Evolutionary conservation across 2,888 invertebrate genomes (phyloP), one percentile per base, ranked within the genome.

Genomic region (Spicauda simplicius): DNA sequence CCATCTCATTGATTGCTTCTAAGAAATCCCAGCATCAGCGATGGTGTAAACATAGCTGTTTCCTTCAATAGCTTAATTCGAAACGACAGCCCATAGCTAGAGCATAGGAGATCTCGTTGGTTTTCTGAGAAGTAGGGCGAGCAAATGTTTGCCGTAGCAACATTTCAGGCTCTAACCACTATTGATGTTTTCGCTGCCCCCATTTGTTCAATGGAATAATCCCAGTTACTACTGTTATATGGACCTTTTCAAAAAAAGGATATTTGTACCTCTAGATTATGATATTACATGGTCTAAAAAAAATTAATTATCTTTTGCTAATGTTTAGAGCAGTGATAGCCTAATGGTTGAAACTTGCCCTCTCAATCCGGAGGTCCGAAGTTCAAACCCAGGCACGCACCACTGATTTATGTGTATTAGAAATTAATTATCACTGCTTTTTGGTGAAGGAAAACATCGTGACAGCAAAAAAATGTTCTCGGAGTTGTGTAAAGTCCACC

Each of bases 91-190:
- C 5, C 30, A 19, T 33, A 52, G 8, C 33, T 33, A 3, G 45
- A 10, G 6, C 25, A 52, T 52, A 25, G 41, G 25, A 25, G 25
- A 25, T 19, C 37, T 18, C 45, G 56, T 56, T 33, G 63, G 58
- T 58, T 41, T 19, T 20, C 20, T 20, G 53, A 41, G 64, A 65
- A 65, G 30, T 20, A 52, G 64, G 58, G 64, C 64, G 53, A 45
- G 52, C 58, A 58, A 64, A 64, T 41, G 30, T 65, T 65, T 64
- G 57, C 33, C 37, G 33, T 37, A n/a, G 52, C 57, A 64, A 37
- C 58, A 58, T 58, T 58, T 58, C 45, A 50, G 50, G 45, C 45
- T 45, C 45, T 45, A 50, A 50, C 50, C 18, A 50, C 18, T 18
- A 50, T 50, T 45, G 45, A 45, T 45, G 45, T 50, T 50, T 50